phyloP scores from a whole-genome alignment of 2,888 invertebrate species.

The Scelioninae gen. 2 region DNA sequence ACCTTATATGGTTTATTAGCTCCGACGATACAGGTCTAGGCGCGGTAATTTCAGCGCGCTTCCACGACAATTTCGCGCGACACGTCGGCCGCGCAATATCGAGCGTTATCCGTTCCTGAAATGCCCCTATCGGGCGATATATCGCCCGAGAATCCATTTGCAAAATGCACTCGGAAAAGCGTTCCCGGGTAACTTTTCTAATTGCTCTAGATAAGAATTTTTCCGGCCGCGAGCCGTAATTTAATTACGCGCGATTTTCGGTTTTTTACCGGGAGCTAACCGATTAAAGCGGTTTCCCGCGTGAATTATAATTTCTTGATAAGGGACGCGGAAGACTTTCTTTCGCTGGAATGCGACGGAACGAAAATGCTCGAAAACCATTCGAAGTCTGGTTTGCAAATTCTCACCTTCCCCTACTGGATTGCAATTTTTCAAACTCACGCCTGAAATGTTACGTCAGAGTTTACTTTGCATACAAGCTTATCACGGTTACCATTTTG shows the following conservation, averaged over 20 bases:
- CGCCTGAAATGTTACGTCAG: no score
- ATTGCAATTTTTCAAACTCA: no score
- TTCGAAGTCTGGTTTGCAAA: no score
- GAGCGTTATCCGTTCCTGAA: slow-evolving; percentile 35
- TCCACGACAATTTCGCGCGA: slow-evolving; percentile 34
- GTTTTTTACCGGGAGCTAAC: neutral
- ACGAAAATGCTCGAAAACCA: no score
- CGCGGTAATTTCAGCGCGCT: slow-evolving; percentile 31
- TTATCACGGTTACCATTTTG: no score
- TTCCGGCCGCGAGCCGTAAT: neutral
- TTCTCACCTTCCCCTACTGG: no score
- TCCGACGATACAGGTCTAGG: slow-evolving; percentile 34
- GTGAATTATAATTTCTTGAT: slow-evolving; percentile 13
- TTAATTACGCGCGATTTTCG: slow-evolving; percentile 5
- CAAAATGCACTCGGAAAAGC: slow-evolving; percentile 35
- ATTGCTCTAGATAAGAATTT: slow-evolving; percentile 27
- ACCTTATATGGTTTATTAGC: slow-evolving; percentile 38
- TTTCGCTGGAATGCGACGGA: neutral
- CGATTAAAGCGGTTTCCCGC: neutral
- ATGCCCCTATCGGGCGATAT: slow-evolving; percentile 27
- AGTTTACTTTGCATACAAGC: no score
- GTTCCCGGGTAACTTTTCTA: slow-evolving; percentile 34
- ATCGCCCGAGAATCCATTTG: slow-evolving; percentile 11
- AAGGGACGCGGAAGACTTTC: neutral
- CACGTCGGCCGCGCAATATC: slow-evolving; percentile 23